These are phyloP conservation scores for Papilio glaucus DNA, from an alignment of 1,140 invertebrate species.

Conservation along the genomic window DNA sequence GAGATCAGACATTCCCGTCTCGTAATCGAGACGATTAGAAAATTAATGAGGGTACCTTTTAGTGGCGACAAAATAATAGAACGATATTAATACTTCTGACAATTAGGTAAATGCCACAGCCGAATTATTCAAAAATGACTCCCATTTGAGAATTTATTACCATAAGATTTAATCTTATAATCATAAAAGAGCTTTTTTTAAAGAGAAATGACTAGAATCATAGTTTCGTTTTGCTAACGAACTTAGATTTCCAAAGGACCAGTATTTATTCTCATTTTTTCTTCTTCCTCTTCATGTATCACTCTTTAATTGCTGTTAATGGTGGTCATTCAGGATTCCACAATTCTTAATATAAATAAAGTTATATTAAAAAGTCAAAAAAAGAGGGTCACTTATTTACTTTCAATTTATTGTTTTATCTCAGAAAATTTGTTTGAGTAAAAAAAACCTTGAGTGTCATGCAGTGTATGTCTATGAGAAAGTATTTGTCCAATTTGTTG, in stretches of 20 bases:
- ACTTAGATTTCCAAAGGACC: too few species aligned
- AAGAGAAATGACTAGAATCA: too few species aligned
- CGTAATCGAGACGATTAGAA: not conserved
- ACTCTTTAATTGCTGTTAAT: too few species aligned
- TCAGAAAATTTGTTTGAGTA: not conserved
- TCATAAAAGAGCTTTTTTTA: not conserved
- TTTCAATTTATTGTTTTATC: too few species aligned
- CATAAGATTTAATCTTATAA: not conserved
- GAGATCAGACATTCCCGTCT: not conserved
- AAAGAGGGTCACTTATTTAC: too few species aligned
- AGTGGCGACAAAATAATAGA: constrained; percentile 13
- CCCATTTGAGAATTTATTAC: not conserved
- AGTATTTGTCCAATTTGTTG: constrained; percentile 7
- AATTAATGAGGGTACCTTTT: not conserved
- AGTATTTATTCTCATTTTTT: too few species aligned
- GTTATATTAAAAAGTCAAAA: too few species aligned
- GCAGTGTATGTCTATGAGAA: not conserved
- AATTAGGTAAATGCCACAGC: not conserved
- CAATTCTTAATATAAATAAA: too few species aligned
- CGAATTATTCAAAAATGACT: not conserved
- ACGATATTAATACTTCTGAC: not conserved
- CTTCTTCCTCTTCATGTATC: too few species aligned
- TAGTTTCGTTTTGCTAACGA: too few species aligned
- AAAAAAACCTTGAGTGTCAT: not conserved
- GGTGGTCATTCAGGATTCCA: too few species aligned